phyloP scores from a whole-genome alignment of 1,140 invertebrate genomes.

The Drosophila seguyi region DNA sequence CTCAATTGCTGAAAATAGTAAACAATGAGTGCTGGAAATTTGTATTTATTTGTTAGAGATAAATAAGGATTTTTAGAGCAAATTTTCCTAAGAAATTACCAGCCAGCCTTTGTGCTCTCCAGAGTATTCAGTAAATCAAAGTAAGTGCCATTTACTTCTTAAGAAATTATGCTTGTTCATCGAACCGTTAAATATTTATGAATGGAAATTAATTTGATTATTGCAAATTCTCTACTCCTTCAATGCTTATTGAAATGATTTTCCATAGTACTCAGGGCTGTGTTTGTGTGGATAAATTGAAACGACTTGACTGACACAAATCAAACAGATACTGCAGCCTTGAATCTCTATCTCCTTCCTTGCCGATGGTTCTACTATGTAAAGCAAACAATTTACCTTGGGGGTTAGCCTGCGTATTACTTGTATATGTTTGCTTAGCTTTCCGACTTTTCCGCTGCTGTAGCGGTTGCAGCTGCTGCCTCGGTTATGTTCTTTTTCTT shows the following conservation, averaged over 20 bases:
- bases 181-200: conserved; percentile 6
- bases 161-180: background rate
- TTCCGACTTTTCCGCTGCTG: conserved; percentile 32
- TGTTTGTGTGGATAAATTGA: conserved; percentile 27
- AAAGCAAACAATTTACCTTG: conserved; percentile 55
- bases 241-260: background rate
- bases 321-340: conserved; percentile 25
- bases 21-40: background rate
- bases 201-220: conserved; percentile 16
- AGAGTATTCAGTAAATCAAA: background rate
- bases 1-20: background rate
- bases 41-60: background rate
- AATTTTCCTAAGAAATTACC: too few relatives aligned
- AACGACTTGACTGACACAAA: conserved; percentile 30
- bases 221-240: background rate
- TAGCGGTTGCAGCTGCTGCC: conserved; percentile 5
- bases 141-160: background rate
- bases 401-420: conserved; percentile 21
- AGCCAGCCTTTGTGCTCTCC: background rate
- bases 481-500: conserved; percentile 22
- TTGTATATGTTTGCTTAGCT: conserved; percentile 54
- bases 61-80: background rate
- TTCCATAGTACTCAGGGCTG: background rate
- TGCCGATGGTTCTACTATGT: background rate
- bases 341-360: background rate